Conservation (phyloP, 2,113 vertebrate species). For the Ciconia stormi region DNA sequence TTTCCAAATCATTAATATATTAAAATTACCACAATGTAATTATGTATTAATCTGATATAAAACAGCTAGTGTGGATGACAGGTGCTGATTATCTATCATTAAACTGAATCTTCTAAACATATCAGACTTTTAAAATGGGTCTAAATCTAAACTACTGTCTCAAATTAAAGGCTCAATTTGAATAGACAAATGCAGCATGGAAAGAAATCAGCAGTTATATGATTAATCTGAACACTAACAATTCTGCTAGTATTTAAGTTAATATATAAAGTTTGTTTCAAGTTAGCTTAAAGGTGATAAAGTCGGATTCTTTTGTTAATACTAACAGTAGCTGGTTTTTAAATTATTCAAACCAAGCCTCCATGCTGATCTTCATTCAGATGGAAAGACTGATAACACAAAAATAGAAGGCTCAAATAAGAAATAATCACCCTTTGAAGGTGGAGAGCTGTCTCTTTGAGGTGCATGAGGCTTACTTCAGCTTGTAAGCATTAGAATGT, state of each 20-base stretch:
- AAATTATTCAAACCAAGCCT: slow-evolving; percentile 6
- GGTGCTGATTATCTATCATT: background rate
- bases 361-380: slow-evolving; percentile 26
- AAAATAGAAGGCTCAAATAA: background rate
- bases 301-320: background rate
- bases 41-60: background rate
- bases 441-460: background rate
- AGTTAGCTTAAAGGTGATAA: background rate
- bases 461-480: background rate
- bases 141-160: background rate
- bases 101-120: background rate
- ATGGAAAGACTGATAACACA: background rate
- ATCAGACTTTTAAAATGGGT: background rate
- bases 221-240: background rate
- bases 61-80: background rate
- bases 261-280: background rate
- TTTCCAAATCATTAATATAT: background rate
- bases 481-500: background rate
- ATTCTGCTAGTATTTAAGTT: background rate
- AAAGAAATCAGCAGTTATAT: background rate
- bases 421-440: slow-evolving; percentile 37
- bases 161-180: background rate
- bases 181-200: background rate
- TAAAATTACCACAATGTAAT: background rate
- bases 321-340: background rate